Percentiles rank a stretch among this genome's conserved stretches.
Evolutionary conservation across 2,113 vertebrate species (phyloP).

Genomic region (Gymnorhina tibicen): DNA sequence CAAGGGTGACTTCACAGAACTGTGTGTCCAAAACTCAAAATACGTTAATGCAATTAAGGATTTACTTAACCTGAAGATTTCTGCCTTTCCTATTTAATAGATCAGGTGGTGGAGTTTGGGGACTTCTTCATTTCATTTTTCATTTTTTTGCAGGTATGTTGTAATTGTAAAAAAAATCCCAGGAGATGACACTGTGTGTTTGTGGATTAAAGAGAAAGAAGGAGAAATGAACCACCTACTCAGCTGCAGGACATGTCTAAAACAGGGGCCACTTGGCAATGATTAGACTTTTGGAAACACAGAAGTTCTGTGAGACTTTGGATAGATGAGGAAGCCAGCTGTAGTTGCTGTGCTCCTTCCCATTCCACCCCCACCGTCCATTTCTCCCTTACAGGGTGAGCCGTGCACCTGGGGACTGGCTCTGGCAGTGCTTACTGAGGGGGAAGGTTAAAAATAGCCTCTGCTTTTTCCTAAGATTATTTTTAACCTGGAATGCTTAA

Average conservation of each 20-base stretch:
- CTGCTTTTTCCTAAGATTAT: background rate
- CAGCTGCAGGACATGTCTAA: background rate
- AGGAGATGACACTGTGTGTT: background rate
- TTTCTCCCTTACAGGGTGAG: background rate
- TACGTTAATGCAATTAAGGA: background rate
- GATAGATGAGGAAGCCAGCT: background rate
- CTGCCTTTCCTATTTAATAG: background rate
- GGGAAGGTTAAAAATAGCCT: conserved; percentile 16
- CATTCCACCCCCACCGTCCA: background rate
- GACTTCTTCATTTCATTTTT: background rate
- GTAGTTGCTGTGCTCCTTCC: background rate
- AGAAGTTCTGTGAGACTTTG: background rate
- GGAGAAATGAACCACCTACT: background rate
- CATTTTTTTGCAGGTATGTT: background rate
- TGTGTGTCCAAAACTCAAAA: background rate
- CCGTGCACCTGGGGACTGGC: background rate
- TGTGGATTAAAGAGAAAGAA: background rate
- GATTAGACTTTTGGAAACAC: background rate
- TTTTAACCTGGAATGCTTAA: conserved; percentile 25
- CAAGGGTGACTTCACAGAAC: background rate
- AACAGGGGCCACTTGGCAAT: background rate
- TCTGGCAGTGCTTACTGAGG: background rate
- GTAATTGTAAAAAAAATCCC: background rate
- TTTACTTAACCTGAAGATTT: background rate
- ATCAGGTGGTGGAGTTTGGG: background rate